A percentile compares a stretch with the other conserved stretches of the same genome.
These are phyloP conservation scores for Aphelinus certus DNA, from an alignment of 1,140 invertebrate genomes.

Conservation along the genomic window DNA sequence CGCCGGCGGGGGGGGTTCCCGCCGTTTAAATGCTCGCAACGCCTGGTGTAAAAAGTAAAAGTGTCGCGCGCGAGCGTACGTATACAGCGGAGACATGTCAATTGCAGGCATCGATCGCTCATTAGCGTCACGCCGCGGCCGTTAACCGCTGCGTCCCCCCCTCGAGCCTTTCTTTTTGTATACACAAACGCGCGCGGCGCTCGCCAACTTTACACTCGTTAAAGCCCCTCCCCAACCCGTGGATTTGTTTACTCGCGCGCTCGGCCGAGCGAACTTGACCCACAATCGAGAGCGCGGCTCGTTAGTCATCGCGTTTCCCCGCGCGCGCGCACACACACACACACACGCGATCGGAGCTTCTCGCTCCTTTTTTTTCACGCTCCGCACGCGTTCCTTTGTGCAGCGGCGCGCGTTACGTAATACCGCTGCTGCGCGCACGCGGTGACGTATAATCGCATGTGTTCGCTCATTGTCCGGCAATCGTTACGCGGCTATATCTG, in stretches of 20 bases:
- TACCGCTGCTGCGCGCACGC: too few species aligned
- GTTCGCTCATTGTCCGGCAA: too few species aligned
- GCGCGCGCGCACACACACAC: neutral
- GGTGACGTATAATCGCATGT: too few species aligned
- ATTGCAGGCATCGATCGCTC: constrained; percentile 55
- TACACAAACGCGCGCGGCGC: too few species aligned
- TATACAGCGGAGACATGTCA: constrained; percentile 47
- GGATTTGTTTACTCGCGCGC: constrained; percentile 1
- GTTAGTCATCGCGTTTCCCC: constrained; percentile 8
- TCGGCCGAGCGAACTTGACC: constrained; percentile 26
- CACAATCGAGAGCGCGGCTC: constrained; percentile 7
- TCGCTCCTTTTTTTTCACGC: neutral
- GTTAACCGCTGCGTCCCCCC: too few species aligned
- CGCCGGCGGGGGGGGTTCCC: neutral
- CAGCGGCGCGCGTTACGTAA: neutral
- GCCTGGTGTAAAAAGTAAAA: constrained; percentile 37
- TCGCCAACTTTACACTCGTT: too few species aligned
- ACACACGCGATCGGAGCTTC: too few species aligned
- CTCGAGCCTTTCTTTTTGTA: too few species aligned
- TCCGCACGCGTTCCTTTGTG: neutral
- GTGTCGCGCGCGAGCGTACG: too few species aligned
- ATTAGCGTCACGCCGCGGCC: constrained; percentile 49
- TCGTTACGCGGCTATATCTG: too few species aligned
- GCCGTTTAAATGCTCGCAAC: too few species aligned
- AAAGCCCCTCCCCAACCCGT: constrained; percentile 1